phyloP scores from a whole-genome alignment of 2,888 invertebrate species.

The Machimus rusticus region DNA sequence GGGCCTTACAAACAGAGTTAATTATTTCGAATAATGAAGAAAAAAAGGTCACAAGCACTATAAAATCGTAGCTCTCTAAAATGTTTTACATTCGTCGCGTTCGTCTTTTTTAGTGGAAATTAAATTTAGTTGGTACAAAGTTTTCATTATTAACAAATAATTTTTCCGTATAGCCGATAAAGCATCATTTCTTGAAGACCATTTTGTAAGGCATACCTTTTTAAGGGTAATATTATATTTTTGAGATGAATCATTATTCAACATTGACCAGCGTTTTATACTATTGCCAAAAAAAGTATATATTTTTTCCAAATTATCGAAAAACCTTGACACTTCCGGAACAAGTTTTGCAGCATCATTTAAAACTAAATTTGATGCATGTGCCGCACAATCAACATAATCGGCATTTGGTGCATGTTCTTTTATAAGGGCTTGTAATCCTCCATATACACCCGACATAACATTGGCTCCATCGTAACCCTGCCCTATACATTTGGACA shows the following conservation, averaged over 20 bases:
- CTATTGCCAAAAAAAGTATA: slow-evolving; percentile 27
- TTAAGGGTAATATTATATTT: slow-evolving; percentile 16
- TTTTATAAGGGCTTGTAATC: slow-evolving; percentile 8
- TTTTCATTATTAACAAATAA: background rate
- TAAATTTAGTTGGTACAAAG: background rate
- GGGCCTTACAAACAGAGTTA: background rate
- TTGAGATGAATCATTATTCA: background rate
- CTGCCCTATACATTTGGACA: slow-evolving; percentile 16
- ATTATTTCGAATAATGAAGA: slow-evolving; percentile 9
- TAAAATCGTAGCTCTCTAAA: slow-evolving; percentile 31
- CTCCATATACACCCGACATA: slow-evolving; percentile 18
- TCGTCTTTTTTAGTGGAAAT: slow-evolving; percentile 19
- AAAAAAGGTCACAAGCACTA: background rate
- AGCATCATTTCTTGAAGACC: slow-evolving; percentile 21
- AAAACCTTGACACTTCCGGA: background rate
- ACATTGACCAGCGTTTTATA: slow-evolving; percentile 11
- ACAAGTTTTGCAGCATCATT: background rate
- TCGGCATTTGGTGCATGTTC: background rate
- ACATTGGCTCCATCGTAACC: slow-evolving; percentile 15
- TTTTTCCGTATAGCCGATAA: background rate
- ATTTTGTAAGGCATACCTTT: slow-evolving; percentile 17
- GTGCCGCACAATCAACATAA: background rate
- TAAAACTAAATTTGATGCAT: background rate
- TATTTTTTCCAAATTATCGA: background rate
- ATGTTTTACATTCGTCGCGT: slow-evolving; percentile 11